Evolutionary conservation across 2,797 vertebrate genomes (phyloP), one percentile per base, ranked within the genome.

Genomic region (Microctenopoma stevenorrisi): DNA sequence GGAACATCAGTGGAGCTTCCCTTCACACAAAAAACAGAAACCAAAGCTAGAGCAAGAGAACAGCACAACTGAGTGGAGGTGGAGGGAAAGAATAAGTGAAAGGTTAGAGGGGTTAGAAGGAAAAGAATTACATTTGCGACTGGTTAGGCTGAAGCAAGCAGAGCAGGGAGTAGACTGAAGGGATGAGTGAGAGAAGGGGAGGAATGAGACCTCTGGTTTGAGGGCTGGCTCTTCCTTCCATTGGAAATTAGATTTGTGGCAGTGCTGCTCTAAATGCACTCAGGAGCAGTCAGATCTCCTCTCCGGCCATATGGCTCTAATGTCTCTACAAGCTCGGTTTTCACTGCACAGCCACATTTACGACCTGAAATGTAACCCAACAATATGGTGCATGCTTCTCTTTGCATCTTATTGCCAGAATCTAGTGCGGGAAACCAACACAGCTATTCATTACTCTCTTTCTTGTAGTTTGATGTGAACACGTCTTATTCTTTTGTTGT

Each of bases 201-300:
- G 77, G 75, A 86, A 78, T 65, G 69, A 83, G 78, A 40, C 57
- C 56, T 86, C 76, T 82, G 76, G 76, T 88, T 88, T 89, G 85
- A 83, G 81, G 81, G 70, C 78, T 74, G 81, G 84, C 80, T 52
- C 16, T 28, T 72, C 44, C 57, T 83, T 85, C 73, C 54, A 76
- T 85, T 84, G 78, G 81, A 82, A 91, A 88, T 85, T 69, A 85
- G 82, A 88, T 89, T 79, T 78, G 84, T 78, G 73, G 76, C 74
- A 53, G 56, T 79, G 61, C 64, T 64, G 65, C 72, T 79, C 68
- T 50, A 47, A 80, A 78, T 64, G 70, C 64, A 51, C 53, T 72
- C 53, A 3, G 44, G 22, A 60, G 44, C 54, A 69, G 66, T 81
- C 53, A 51, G 4, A 71, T 83, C 74, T 55, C 61, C 72, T 79